phyloP scores from a whole-genome alignment of 1,140 invertebrate genomes.

The Steinernema khuongi region DNA sequence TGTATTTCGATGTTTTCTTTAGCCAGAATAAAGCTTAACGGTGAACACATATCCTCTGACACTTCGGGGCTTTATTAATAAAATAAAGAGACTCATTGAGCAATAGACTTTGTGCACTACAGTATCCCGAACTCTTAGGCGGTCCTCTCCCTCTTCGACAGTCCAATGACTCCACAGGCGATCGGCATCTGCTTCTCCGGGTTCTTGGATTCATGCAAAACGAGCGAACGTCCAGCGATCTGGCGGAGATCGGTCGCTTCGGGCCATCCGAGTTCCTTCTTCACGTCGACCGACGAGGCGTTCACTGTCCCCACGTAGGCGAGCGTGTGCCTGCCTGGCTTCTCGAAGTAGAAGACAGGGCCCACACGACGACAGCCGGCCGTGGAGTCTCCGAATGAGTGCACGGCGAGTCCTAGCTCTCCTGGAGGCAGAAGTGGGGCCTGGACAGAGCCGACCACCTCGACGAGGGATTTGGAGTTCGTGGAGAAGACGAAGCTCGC shows the following conservation, averaged over 20 bases:
- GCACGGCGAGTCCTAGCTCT: neutral
- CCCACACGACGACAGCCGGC: neutral
- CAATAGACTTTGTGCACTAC: conserved; percentile 6
- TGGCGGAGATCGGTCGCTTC: neutral
- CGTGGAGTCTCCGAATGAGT: neutral
- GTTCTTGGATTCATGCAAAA: neutral
- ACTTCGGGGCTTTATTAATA: too few relatives aligned
- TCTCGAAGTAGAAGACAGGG: neutral
- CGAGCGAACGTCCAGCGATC: neutral
- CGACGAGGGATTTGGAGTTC: neutral
- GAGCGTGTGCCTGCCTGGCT: neutral
- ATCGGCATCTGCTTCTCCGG: neutral
- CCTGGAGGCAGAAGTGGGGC: neutral
- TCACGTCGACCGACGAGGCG: neutral
- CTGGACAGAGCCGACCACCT: neutral
- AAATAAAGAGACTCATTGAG: too few relatives aligned
- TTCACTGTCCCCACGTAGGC: neutral
- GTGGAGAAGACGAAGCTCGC: conserved; percentile 3
- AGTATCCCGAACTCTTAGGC: neutral
- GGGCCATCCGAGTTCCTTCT: neutral
- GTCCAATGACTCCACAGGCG: neutral
- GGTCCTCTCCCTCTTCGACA: neutral
- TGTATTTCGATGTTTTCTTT: too few relatives aligned
- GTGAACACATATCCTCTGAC: too few relatives aligned
- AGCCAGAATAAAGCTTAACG: too few relatives aligned